phyloP scores from a whole-genome alignment of 2,797 vertebrate genomes.

The Eulemur coronatus region DNA sequence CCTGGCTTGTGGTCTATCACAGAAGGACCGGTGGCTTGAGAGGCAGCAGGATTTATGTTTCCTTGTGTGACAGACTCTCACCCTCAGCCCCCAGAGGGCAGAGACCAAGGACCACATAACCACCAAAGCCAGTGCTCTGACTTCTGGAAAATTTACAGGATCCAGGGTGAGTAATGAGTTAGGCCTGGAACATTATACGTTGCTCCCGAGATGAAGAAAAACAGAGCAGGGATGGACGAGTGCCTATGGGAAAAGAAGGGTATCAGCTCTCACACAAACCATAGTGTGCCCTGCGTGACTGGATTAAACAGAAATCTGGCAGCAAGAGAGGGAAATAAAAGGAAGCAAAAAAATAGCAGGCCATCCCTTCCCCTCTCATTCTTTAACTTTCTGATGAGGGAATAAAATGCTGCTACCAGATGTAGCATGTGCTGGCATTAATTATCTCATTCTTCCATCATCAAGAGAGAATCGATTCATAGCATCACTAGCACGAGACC shows the following conservation, averaged over 20 bases:
- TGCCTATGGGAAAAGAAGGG: constrained; percentile 66
- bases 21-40: not conserved
- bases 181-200: constrained; percentile 34
- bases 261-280: constrained; percentile 67
- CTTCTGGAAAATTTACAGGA: constrained; percentile 63
- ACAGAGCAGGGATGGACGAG: constrained; percentile 61
- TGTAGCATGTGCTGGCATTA: not conserved
- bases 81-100: constrained; percentile 38
- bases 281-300: not conserved
- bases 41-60: constrained; percentile 11
- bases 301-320: constrained; percentile 57
- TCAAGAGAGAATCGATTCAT: constrained; percentile 6
- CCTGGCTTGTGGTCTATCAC: not conserved
- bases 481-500: not conserved
- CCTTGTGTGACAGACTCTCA: not conserved
- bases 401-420: constrained; percentile 42
- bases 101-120: constrained; percentile 43
- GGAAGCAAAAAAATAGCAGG: not conserved
- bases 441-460: constrained; percentile 35
- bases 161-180: constrained; percentile 50
- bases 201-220: constrained; percentile 62
- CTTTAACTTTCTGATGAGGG: constrained; percentile 13
- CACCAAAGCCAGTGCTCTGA: not conserved
- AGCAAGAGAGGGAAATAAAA: constrained; percentile 32
- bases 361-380: not conserved